These are phyloP conservation scores for Bolborhynchus lineola DNA, from an alignment of 2,113 vertebrate genomes.

Conservation along the genomic window DNA sequence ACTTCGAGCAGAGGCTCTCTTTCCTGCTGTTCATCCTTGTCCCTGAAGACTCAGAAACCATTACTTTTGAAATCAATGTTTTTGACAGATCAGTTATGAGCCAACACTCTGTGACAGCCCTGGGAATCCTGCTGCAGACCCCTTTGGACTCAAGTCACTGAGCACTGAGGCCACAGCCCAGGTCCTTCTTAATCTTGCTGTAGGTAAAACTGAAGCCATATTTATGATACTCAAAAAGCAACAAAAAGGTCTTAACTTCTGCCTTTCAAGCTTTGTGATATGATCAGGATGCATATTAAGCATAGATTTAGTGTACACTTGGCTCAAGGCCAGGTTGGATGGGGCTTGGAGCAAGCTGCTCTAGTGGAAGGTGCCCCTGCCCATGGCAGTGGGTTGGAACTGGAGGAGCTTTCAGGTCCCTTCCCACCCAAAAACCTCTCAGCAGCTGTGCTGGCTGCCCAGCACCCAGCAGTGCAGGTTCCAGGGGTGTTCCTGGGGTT, in stretches of 20 bases:
- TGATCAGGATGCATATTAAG: background rate
- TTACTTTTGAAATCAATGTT: background rate
- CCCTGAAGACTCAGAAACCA: background rate
- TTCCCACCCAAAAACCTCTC: background rate
- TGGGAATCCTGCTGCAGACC: background rate
- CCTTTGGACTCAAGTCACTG: background rate
- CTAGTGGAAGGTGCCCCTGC: background rate
- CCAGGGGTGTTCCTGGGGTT: background rate
- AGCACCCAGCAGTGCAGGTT: background rate
- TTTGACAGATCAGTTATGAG: background rate
- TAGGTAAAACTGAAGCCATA: background rate
- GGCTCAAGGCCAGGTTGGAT: background rate
- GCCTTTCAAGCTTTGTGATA: background rate
- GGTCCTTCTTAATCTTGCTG: background rate
- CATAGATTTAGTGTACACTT: background rate
- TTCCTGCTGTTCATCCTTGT: background rate
- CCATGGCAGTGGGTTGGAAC: background rate
- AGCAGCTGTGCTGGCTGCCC: background rate
- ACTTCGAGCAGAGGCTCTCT: background rate
- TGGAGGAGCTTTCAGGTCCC: background rate
- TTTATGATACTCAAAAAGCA: background rate
- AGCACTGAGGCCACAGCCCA: background rate
- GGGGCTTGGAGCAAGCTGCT: background rate
- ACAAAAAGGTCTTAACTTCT: background rate
- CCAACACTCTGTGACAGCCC: background rate